Conservation (phyloP, 2,113 vertebrate species). For the Syngnathus scovelli region DNA sequence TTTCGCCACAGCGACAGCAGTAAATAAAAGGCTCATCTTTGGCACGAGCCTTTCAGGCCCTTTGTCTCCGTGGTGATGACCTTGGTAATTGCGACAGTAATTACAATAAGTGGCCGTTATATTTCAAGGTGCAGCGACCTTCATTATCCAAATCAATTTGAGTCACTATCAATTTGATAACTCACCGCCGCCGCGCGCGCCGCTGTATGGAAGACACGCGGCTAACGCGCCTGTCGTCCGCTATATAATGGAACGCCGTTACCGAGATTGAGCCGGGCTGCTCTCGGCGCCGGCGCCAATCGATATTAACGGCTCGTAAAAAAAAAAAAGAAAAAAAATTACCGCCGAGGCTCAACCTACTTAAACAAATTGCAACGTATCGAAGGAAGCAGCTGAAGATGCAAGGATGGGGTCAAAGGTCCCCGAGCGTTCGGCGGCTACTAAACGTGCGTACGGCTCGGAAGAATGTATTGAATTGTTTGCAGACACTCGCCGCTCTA, state of each 20-base stretch:
- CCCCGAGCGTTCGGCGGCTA: background rate
- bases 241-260: conserved; percentile 72
- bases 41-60: conserved; percentile 52
- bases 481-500: conserved; percentile 5
- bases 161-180: conserved; percentile 76
- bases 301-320: conserved; percentile 76
- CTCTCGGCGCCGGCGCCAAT: conserved; percentile 60
- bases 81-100: conserved; percentile 77
- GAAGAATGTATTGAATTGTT: background rate
- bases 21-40: conserved; percentile 36
- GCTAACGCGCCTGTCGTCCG: conserved; percentile 56
- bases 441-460: background rate
- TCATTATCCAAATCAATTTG: conserved; percentile 76
- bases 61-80: conserved; percentile 66
- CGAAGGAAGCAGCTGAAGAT: background rate
- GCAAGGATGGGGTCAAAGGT: background rate
- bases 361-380: conserved; percentile 49
- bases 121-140: conserved; percentile 74
- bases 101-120: conserved; percentile 78
- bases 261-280: conserved; percentile 71
- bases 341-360: conserved; percentile 51
- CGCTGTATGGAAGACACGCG: conserved; percentile 61
- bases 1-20: conserved; percentile 1
- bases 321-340: conserved; percentile 27
- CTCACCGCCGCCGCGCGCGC: conserved; percentile 60